These are phyloP conservation scores for Leptinotarsa peninsularis DNA, from an alignment of 2,888 invertebrate species.

Conservation along the genomic window DNA sequence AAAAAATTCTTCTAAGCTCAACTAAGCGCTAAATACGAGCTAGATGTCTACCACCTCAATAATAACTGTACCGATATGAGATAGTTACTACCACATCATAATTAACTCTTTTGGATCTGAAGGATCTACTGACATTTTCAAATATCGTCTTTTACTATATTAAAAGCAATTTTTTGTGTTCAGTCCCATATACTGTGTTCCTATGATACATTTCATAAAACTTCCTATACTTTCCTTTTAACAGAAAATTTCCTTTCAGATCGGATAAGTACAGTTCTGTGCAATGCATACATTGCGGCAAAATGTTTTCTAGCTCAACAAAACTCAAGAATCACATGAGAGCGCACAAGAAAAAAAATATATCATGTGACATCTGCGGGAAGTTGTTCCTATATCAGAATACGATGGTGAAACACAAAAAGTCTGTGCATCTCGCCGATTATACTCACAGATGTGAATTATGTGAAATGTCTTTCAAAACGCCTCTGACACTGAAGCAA, in stretches of 20 bases:
- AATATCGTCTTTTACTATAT: no score
- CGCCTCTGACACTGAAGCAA: slow-evolving; percentile 42
- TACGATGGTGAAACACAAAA: slow-evolving; percentile 45
- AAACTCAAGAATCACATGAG: slow-evolving; percentile 40
- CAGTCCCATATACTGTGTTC: no score
- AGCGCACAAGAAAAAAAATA: slow-evolving; percentile 44
- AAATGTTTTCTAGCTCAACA: slow-evolving; percentile 30
- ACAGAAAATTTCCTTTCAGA: slow-evolving; percentile 23
- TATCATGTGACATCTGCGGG: slow-evolving; percentile 47
- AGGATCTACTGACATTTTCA: no score
- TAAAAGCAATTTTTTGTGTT: no score
- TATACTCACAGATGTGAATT: slow-evolving; percentile 43
- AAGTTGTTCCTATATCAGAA: slow-evolving; percentile 48
- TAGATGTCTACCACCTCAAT: no score
- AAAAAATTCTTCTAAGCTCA: no score
- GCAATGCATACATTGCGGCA: slow-evolving; percentile 42
- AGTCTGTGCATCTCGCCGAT: slow-evolving; percentile 43
- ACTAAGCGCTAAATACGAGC: no score
- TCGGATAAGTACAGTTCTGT: neutral
- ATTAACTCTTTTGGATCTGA: no score
- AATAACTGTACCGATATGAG: no score
- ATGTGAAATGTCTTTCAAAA: slow-evolving; percentile 47
- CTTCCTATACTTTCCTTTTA: neutral
- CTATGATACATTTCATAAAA: neutral
- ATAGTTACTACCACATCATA: no score